Evolutionary conservation across 2,797 vertebrate species (phyloP), one percentile per base, ranked within the genome.

Genomic region (Selene dorsalis): DNA sequence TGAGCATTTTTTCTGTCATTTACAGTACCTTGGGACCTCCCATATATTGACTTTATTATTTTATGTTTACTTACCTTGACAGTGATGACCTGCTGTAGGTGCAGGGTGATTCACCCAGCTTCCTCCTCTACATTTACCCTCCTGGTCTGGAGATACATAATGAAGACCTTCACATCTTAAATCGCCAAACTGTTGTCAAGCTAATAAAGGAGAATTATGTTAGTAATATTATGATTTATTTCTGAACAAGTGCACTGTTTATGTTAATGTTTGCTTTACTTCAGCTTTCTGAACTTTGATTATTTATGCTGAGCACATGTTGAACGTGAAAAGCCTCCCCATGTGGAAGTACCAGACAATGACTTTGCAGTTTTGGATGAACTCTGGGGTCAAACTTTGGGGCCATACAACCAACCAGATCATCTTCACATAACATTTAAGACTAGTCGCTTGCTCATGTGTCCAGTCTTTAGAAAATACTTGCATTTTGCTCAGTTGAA

Each of bases 361-460:
- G 84, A 88, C 75, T 83, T 53, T 71, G 84, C 78, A 85, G 53
- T 82, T 85, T 76, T 65, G 48, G 45, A 35, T 22, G 18, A 47
- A 56, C 43, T 18, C 57, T 12, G 66, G 43, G 57, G 56, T 74
- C 32, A 47, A 26, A 60, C 9, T 18, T 11, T 18, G 3, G 16
- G 16, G 52, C 10, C 28, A 18, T 35, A 53, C 13, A 48, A 30
- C 10, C 38, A 58, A 4, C 16, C 9, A 50, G 6, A 69, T 22
- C 22, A 35, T 20, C 18, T 4, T 38, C 9, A 22, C 14, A 35
- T 8, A 65, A 24, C 10, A 6, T 0, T 6, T 45, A 6, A 6
- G 17, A 67, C 4, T 13, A 17, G 24, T 45, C 11, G 0, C 61
- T 3, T 61, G 18, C 22, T 43, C 9, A 17, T 35, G 32, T 9